These are phyloP conservation scores for Penaeus chinensis DNA, from an alignment of 1,140 invertebrate genomes.

Conservation along the genomic window DNA sequence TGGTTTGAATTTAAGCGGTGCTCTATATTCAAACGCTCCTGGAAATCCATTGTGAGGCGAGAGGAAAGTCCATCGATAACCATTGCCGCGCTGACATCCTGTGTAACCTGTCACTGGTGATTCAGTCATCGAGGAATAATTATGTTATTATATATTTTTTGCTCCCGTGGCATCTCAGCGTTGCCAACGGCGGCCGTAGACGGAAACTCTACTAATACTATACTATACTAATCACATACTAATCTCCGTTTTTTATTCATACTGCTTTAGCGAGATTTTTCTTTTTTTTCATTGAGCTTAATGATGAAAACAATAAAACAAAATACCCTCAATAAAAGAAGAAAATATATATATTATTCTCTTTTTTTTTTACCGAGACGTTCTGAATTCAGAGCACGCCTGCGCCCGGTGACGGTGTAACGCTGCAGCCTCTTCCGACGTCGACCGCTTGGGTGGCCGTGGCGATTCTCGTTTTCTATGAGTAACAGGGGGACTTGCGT, in stretches of 20 bases:
- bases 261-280: no score
- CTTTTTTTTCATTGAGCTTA: no score
- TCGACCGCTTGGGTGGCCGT: neutral
- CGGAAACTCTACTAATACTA: neutral
- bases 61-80: neutral
- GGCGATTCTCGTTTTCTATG: slow-evolving; percentile 21
- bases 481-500: neutral
- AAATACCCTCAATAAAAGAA: no score
- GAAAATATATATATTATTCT: no score
- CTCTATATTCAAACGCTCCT: no score
- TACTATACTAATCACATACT: neutral
- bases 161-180: slow-evolving; percentile 10
- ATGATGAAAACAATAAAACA: no score
- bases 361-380: neutral
- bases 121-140: slow-evolving; percentile 14
- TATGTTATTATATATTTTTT: slow-evolving; percentile 24
- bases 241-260: no score
- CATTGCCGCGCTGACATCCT: slow-evolving; percentile 15
- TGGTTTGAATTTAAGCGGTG: no score
- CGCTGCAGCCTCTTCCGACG: slow-evolving; percentile 7
- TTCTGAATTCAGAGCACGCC: neutral
- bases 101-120: slow-evolving; percentile 14
- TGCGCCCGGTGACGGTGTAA: neutral
- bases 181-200: neutral
- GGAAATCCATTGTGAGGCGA: neutral